Evolutionary conservation across 2,888 invertebrate species (phyloP).

Genomic region (Carterocephalus palaemon): DNA sequence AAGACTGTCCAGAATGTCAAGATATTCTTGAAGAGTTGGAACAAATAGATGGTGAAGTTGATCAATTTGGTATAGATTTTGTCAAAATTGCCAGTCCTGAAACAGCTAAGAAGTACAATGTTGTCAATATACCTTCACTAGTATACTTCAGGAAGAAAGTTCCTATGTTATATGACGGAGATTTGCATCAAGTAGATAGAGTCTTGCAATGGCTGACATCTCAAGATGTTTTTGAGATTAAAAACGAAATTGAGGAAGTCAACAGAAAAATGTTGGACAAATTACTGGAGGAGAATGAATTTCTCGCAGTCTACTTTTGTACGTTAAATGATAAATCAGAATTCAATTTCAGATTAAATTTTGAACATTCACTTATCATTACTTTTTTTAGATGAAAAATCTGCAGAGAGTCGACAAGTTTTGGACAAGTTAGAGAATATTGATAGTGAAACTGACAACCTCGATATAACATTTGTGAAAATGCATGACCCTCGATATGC

Average conservation of each 20-base stretch:
- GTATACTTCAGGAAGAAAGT: conserved; percentile 91
- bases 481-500: conserved; percentile 95
- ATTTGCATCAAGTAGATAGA: conserved; percentile 90
- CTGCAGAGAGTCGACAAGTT: conserved; percentile 89
- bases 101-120: conserved; percentile 88
- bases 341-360: too few relatives aligned
- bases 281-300: conserved; percentile 95
- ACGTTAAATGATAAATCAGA: conserved; percentile 63
- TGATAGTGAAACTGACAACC: conserved; percentile 95
- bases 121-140: conserved; percentile 90
- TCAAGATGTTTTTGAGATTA: conserved; percentile 96
- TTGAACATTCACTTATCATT: conserved; percentile 83
- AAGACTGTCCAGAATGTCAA: conserved; percentile 93
- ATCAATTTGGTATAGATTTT: conserved; percentile 95
- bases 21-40: conserved; percentile 94
- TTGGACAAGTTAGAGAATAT: conserved; percentile 93
- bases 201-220: conserved; percentile 94
- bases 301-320: conserved; percentile 97
- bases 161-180: conserved; percentile 93
- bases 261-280: conserved; percentile 98
- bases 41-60: conserved; percentile 96
- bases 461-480: conserved; percentile 96
- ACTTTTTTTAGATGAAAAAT: conserved; percentile 83
- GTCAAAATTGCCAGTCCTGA: conserved; percentile 92
- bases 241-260: conserved; percentile 98